phyloP scores from a whole-genome alignment of 2,888 invertebrate species.

The Lithophane semibrunnea region DNA sequence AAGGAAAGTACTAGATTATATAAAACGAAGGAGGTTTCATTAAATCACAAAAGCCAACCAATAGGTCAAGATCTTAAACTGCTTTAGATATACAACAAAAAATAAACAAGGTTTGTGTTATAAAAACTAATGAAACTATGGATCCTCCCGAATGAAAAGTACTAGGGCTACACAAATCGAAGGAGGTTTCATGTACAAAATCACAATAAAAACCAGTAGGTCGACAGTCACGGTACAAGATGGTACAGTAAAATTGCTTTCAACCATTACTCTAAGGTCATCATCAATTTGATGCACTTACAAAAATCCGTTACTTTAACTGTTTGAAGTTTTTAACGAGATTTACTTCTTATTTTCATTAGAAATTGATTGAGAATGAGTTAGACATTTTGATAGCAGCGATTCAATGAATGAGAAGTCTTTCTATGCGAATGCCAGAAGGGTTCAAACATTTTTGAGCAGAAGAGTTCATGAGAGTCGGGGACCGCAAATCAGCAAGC shows the following conservation, averaged over 20 bases:
- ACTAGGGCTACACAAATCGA: conserved; percentile 32
- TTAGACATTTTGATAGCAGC: background rate
- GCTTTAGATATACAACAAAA: background rate
- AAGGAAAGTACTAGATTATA: conserved; percentile 28
- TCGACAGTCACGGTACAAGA: conserved; percentile 27
- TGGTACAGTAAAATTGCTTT: conserved; percentile 28
- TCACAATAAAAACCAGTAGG: conserved; percentile 9
- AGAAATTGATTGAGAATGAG: conserved; percentile 5
- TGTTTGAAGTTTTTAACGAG: conserved; percentile 23
- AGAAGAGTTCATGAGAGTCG: background rate
- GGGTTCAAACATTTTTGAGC: background rate
- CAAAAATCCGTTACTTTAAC: conserved; percentile 54
- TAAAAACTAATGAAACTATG: background rate
- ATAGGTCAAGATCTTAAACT: background rate
- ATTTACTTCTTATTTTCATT: conserved; percentile 18
- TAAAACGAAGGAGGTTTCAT: conserved; percentile 14
- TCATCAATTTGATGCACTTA: conserved; percentile 59
- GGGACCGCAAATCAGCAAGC: background rate
- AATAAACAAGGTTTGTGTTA: background rate
- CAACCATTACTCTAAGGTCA: conserved; percentile 43
- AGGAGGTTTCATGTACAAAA: conserved; percentile 16
- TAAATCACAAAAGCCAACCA: background rate
- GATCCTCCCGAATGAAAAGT: conserved; percentile 14
- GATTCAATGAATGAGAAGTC: background rate
- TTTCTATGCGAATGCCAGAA: background rate